phyloP scores from a whole-genome alignment of 2,888 invertebrate genomes.

The Drosophila leonis region DNA sequence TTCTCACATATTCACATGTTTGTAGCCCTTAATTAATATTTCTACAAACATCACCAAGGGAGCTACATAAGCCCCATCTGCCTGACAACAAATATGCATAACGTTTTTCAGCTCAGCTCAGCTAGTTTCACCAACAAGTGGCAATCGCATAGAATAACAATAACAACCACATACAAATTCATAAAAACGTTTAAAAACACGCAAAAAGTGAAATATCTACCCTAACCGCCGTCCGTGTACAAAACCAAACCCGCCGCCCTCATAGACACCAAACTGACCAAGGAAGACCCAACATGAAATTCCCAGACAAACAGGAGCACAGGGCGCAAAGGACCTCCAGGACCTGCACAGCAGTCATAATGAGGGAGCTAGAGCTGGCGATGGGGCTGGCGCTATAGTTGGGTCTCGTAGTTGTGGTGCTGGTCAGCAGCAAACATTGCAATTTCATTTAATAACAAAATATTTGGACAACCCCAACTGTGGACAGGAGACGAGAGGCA shows the following conservation, averaged over 20 bases:
- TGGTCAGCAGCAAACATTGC: conserved; percentile 76
- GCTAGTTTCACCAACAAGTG: conserved; percentile 65
- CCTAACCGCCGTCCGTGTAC: background rate
- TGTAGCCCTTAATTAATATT: conserved; percentile 3
- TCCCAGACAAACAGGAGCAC: conserved; percentile 65
- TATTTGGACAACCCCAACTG: conserved; percentile 58
- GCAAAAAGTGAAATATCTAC: conserved; percentile 56
- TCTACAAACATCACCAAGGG: conserved; percentile 2
- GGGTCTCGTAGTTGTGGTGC: conserved; percentile 31
- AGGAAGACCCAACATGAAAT: conserved; percentile 61
- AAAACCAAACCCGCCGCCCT: background rate
- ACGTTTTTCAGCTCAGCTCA: conserved; percentile 21
- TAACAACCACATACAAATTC: conserved; percentile 53
- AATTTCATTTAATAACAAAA: conserved; percentile 80
- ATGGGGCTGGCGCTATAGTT: background rate
- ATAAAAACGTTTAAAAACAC: conserved; percentile 73
- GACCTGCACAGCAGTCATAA: conserved; percentile 53
- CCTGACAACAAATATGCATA: conserved; percentile 26
- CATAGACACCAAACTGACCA: conserved; percentile 20
- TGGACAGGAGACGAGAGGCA: conserved; percentile 1
- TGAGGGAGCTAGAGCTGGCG: conserved; percentile 41
- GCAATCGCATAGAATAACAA: conserved; percentile 48
- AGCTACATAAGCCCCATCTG: conserved; percentile 1
- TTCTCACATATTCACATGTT: background rate
- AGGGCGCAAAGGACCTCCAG: conserved; percentile 6